These are phyloP conservation scores for Torymus aiolomorphi DNA, from an alignment of 2,888 invertebrate genomes.

Conservation along the genomic window DNA sequence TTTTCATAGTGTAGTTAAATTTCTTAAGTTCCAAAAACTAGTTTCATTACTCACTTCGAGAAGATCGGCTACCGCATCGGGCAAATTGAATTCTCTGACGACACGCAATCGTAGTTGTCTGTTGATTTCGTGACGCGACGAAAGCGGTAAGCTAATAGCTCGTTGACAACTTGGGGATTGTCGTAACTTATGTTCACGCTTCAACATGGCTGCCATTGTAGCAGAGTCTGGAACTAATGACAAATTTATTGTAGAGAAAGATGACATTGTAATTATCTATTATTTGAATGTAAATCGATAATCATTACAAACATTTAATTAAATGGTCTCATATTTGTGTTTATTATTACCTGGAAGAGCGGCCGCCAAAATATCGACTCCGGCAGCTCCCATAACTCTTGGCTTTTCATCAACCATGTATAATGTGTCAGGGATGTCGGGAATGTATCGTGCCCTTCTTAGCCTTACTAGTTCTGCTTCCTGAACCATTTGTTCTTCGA, in stretches of 20 bases:
- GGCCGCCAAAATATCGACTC: constrained; percentile 81
- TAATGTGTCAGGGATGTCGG: constrained; percentile 93
- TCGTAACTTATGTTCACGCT: constrained; percentile 89
- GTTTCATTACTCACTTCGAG: constrained; percentile 77
- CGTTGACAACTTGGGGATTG: constrained; percentile 87
- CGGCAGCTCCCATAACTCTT: constrained; percentile 77
- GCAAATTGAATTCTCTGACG: constrained; percentile 94
- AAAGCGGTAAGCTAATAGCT: constrained; percentile 85
- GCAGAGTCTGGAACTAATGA: constrained; percentile 84
- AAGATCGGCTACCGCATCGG: constrained; percentile 90
- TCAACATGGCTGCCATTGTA: constrained; percentile 87
- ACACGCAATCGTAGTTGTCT: constrained; percentile 88
- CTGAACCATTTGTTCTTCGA: constrained; percentile 90
- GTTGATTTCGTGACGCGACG: constrained; percentile 86
- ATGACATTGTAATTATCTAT: too few species aligned
- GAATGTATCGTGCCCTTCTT: constrained; percentile 84
- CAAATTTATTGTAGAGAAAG: too few species aligned
- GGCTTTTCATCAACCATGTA: constrained; percentile 88
- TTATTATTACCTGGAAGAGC: constrained; percentile 78
- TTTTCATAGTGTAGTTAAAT: constrained; percentile 14
- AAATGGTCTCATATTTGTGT: background rate
- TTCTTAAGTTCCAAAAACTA: constrained; percentile 21
- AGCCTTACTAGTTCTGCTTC: constrained; percentile 85
- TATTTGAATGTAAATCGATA: too few species aligned
- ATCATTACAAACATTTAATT: background rate